Base-by-base conservation (phyloP, 2,888 invertebrate species). In the Drosophila nigricruria region DNA sequence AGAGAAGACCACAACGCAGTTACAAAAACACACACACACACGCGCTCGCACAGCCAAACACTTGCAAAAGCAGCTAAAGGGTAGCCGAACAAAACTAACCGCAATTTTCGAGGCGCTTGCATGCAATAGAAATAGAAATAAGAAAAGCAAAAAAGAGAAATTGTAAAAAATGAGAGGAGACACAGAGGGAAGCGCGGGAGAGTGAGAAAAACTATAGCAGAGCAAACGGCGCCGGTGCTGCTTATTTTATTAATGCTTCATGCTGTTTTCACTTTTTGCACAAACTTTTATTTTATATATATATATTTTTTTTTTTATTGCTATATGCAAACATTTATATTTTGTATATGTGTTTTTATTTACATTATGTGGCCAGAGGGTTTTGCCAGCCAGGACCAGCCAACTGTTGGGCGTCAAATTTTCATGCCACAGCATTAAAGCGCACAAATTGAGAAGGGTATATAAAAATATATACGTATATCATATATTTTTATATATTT, bases 101-200 rank as follows among this genome's bases (percentile, higher is more conserved):
- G 81, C 88, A 90, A 90, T 88, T 90, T 86, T 88, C 86, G 89
- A 85, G 89, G 89, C 83, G 89, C 85, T 89, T 78, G 79, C 89
- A 77, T 75, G 89, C 72, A 58, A 87, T 76, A 78, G 70, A 81
- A 73, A 73, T 72, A 77, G 65, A 36, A 56, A 40, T 53, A 59
- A 47, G 36, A 38, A 62, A 40, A 49, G 20, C 25, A 50, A 59
- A 32, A 77, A 77, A 54, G 18, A 9, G 43, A 47, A 40, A 34
- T 27, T 34, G 42, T 27, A 59, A 30, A 43, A 57, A 43, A 47
- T 50, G 34, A 38, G 14, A 16, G n/a, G 30, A 6, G 5, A 14
- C 5, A 0, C 16, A 25, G 32, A n/a, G 16, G 1, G 34, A 16
- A 6, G 25, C 16, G 43, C 3, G 14, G 18, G 4, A 20, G 18